phyloP scores from a whole-genome alignment of 30 jellyfish, hydroid and myxozoan genomes.

The Catostylus mosaicus region DNA sequence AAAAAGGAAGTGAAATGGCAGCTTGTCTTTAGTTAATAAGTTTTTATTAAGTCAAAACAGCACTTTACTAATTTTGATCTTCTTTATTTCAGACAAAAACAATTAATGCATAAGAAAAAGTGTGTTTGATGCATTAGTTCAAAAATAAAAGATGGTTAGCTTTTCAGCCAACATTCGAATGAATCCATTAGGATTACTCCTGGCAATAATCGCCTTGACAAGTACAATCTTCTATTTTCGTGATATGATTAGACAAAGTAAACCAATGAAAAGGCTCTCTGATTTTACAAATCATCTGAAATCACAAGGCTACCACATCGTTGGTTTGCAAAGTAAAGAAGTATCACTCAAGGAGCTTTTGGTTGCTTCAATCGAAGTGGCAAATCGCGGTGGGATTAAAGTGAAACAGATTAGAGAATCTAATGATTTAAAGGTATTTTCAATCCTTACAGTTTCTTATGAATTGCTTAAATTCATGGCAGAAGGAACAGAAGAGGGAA shows the following conservation, averaged over 20 bases:
- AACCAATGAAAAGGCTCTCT: constrained; percentile 47
- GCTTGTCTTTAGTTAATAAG: too few species aligned
- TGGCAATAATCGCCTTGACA: constrained; percentile 12
- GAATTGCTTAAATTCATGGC: too few species aligned
- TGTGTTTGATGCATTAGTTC: too few species aligned
- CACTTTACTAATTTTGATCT: too few species aligned
- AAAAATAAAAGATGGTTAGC: constrained; percentile 67
- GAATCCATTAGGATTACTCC: constrained; percentile 59
- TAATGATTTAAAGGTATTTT: constrained; percentile 51
- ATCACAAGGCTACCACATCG: constrained; percentile 51
- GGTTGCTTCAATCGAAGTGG: constrained; percentile 86
- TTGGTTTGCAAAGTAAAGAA: constrained; percentile 33
- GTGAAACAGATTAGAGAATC: constrained; percentile 73
- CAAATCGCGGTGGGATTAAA: constrained; percentile 80
- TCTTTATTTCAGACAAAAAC: too few species aligned
- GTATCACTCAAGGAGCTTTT: constrained; percentile 63
- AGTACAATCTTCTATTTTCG: constrained; percentile 57
- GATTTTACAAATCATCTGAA: constrained; percentile 31
- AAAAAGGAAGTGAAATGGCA: too few species aligned
- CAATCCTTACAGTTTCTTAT: too few species aligned
- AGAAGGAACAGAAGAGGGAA: too few species aligned
- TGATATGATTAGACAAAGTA: constrained; percentile 48
- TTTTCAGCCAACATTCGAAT: constrained; percentile 54
- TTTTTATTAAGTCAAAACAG: too few species aligned
- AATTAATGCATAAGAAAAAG: too few species aligned